Evolutionary conservation across 2,888 invertebrate genomes (phyloP), one percentile per base, ranked within the genome.

Genomic region (Mesodorylaimus sp.): DNA sequence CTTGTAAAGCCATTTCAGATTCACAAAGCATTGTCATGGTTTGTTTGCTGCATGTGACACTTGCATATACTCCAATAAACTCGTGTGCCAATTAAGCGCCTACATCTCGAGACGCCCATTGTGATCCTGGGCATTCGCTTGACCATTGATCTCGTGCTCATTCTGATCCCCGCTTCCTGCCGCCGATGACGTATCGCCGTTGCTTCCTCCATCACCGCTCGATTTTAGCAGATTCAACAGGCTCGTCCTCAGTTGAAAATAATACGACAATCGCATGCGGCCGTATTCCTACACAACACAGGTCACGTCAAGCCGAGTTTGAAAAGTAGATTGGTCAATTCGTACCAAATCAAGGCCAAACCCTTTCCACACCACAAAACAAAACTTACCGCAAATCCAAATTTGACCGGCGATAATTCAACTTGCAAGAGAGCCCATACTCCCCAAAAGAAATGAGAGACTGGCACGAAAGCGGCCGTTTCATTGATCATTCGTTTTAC

Each of bases 391-490:
- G 32, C 56, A 52, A 64, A 63, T 32, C 63, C 63, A 47, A 63
- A 63, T 32, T 59, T 61, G 45, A 63, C 60, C 19, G 63, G 63
- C 1, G 63, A 63, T 19, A 64, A 50, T 50, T 63, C 62, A 7
- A 61, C 60, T 56, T 63, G 63, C 7, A 64, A 54, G 43, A 64
- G 52, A 13, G 60, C 79, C 95, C 95, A 95, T 0, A 93, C 73
- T 1, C 79, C 76, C 95, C 95, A 97, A 66, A 93, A 81, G 52
- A 93, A 77, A 67, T 95, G 87, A 44, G 86, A 83, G 26, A 81
- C 83, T 53, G 91, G 71, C 0, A 81, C 78, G 66, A 87, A 93
- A 1, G 81, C 75, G 53, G 79, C 77, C 29, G 88, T 79, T 69
- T 95, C 93, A 26, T 73, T 65, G 50, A 83, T 70, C 2, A 86